These are phyloP conservation scores for Drosophila helvetica DNA, from an alignment of 2,888 invertebrate genomes.

Conservation along the genomic window DNA sequence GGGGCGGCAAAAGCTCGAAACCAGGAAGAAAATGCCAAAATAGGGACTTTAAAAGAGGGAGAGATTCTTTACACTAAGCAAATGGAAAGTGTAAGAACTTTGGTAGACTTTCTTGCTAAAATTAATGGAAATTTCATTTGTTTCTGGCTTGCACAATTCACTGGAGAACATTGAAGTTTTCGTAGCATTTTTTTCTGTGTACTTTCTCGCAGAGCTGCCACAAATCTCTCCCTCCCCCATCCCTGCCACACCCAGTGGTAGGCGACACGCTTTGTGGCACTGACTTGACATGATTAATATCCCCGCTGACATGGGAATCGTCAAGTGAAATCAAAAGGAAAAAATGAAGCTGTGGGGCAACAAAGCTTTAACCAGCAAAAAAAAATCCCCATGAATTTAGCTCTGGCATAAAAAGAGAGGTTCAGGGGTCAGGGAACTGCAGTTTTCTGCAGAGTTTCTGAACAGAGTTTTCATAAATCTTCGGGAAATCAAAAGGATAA, in stretches of 20 bases:
- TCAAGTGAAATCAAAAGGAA: constrained; percentile 77
- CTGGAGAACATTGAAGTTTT: too few relatives aligned
- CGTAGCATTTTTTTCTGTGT: neutral
- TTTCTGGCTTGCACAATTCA: neutral
- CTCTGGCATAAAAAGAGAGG: neutral
- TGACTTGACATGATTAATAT: constrained; percentile 82
- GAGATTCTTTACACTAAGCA: constrained; percentile 8
- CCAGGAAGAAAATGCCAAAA: constrained; percentile 53
- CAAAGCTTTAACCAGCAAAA: constrained; percentile 2
- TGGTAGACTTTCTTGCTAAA: neutral
- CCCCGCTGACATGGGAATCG: constrained; percentile 78
- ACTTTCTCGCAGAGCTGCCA: neutral
- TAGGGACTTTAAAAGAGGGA: constrained; percentile 13
- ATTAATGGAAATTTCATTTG: neutral
- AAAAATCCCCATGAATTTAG: constrained; percentile 12
- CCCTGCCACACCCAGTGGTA: neutral
- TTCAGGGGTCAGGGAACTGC: constrained; percentile 20
- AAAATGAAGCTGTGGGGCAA: neutral
- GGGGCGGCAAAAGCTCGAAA: constrained; percentile 59
- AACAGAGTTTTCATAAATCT: neutral
- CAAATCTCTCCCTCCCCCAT: too few relatives aligned
- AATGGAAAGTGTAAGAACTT: neutral
- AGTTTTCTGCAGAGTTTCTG: neutral
- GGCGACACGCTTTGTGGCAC: constrained; percentile 49
- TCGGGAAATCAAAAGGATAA: too few relatives aligned